These are phyloP conservation scores for Nomada fabriciana DNA, from an alignment of 2,888 invertebrate genomes.

Conservation along the genomic window DNA sequence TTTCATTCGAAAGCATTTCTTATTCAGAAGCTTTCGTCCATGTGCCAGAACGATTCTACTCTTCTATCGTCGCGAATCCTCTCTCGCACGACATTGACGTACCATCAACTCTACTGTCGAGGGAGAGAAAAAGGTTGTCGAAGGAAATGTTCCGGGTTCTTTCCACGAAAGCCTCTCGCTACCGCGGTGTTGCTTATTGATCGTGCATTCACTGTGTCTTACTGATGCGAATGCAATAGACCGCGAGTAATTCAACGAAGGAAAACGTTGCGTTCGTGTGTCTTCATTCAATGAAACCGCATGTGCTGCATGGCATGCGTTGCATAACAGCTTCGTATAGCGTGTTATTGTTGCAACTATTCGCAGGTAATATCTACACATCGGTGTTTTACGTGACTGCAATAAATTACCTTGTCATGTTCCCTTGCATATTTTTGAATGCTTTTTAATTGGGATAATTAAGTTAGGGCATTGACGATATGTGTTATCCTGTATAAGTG, in stretches of 20 bases:
- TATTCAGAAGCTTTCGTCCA: constrained; percentile 52
- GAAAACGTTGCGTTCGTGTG: not conserved
- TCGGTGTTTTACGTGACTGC: too few species aligned
- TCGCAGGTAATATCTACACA: not conserved
- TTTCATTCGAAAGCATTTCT: constrained; percentile 60
- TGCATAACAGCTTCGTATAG: not conserved
- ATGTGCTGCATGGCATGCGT: not conserved
- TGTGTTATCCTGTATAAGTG: too few species aligned
- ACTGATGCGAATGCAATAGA: constrained; percentile 30
- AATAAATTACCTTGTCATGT: too few species aligned
- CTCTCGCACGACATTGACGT: constrained; percentile 51
- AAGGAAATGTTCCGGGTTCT: constrained; percentile 34
- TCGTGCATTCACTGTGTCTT: constrained; percentile 25
- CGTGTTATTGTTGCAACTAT: not conserved
- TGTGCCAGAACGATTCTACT: constrained; percentile 47
- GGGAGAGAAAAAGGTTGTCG: constrained; percentile 42
- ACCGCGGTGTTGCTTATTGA: constrained; percentile 44
- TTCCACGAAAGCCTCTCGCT: constrained; percentile 12
- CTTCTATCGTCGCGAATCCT: constrained; percentile 64
- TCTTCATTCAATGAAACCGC: not conserved
- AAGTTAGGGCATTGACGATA: too few species aligned
- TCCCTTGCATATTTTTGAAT: too few species aligned
- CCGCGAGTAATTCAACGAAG: constrained; percentile 31
- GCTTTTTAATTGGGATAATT: too few species aligned
- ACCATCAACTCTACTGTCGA: constrained; percentile 22